Evolutionary conservation across 2,113 vertebrate genomes (phyloP).

Genomic region (Egretta garzetta): DNA sequence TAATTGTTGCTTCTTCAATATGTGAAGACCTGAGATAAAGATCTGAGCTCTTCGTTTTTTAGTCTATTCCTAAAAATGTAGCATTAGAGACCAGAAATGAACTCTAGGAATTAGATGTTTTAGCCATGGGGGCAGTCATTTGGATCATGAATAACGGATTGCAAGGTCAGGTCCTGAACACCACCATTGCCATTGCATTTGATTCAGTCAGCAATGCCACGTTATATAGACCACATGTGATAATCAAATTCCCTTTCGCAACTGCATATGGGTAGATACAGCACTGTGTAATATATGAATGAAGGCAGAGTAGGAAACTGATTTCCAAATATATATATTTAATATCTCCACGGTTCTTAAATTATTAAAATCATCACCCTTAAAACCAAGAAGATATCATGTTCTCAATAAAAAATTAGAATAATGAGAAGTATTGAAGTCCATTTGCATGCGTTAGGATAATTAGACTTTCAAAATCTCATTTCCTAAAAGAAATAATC

Average conservation of each 20-base stretch:
- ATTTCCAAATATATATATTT: not conserved
- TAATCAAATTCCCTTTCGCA: not conserved
- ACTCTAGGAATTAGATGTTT: not conserved
- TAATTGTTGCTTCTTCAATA: not conserved
- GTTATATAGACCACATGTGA: not conserved
- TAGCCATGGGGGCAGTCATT: not conserved
- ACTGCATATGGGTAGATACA: not conserved
- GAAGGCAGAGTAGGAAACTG: not conserved
- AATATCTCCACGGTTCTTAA: not conserved
- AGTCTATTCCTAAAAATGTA: not conserved
- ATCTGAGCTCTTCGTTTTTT: not conserved
- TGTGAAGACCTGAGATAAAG: not conserved
- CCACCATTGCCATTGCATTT: not conserved
- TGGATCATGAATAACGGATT: not conserved
- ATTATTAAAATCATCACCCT: not conserved
- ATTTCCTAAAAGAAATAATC: not conserved
- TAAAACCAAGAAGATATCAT: not conserved
- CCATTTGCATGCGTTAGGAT: not conserved
- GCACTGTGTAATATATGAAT: not conserved
- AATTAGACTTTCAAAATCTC: not conserved
- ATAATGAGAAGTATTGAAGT: not conserved
- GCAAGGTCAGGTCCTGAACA: not conserved
- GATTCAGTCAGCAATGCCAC: not conserved
- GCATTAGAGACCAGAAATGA: not conserved
- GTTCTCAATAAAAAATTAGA: not conserved